Evolutionary conservation across 2,113 vertebrate genomes (phyloP), one percentile per base, ranked within the genome.

Genomic region (Noturus placidus): DNA sequence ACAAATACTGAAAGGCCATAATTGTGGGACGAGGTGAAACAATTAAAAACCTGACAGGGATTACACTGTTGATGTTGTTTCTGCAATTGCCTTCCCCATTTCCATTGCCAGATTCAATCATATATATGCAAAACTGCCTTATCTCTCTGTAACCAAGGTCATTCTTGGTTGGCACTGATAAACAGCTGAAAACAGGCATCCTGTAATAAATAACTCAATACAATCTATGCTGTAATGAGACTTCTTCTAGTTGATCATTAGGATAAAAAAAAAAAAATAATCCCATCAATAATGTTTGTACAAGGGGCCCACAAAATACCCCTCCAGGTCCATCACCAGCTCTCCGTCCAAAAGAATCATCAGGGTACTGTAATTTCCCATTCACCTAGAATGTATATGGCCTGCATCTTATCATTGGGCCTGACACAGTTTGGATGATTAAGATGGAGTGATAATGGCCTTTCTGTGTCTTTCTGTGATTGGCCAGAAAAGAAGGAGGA

Each of bases 391-490:
- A 74, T 91, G 92, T 89, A 93, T 84, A 94, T 91, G 82, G 87
- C 13, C 90, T 89, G 61, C 89, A 91, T 91, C 91, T 94, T 90
- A 92, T 87, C 87, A 92, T 85, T 2, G 17, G 82, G 17, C 27
- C 90, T 59, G 90, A 91, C 82, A 91, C 57, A 91, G 91, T 91
- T 88, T 89, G 86, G 90, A 86, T 91, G 52, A 88, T 88, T 90
- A 92, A 87, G 89, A 93, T 84, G 78, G 88, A 91, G 90, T 90
- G 92, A 90, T 91, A 92, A 92, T 91, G 85, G 89, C 80, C 92
- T 92, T 93, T 93, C 89, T 89, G 90, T 77, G 46, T 59, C 91
- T 93, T 93, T 88, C 88, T 91, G 93, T 89, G 90, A 93, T 94
- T 91, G 91, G 93, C 87, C 82, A 84, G 85, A 93, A 92, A 90